Base-by-base conservation (phyloP, 30 jellyfish, hydroid and myxozoan species). In the Nemopilema nomurai region DNA sequence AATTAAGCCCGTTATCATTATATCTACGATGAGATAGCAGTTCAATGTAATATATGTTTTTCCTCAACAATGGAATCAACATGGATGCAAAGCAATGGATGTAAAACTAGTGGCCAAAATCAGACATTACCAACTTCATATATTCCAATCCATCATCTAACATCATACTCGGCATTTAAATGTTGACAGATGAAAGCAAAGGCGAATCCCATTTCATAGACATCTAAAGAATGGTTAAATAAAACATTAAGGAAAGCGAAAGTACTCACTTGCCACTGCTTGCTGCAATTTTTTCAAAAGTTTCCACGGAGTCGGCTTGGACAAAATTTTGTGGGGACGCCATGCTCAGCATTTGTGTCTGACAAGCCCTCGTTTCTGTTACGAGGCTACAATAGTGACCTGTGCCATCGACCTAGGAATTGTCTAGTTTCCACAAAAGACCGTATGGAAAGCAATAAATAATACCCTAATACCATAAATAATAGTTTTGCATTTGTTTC, bases 321-420 rank as follows among this genome's bases (percentile, higher is more conserved):
- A 62, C 30, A 29, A 79, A 79, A 19, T 63, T 51, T 57, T 53
- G 29, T 24, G 70, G 57, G 22, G 89, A 79, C 89, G 89, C 89
- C 89, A 79, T 79, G 81, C 57, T 41, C 57, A 41, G 57, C 6
- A 41, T 41, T 41, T 13, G 13, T 13, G 9, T 41, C 13, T 41
- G 57, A 13, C 57, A 41, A 3, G 13, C 6, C 57, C 57, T 41
- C 57, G 13, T 41, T 41, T 41, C 13, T 13, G 57, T 6, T 41
- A 41, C 13, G 57, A 41, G 57, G 57, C 57, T 41, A 13, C 9
- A 6, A 3, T 41, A 13, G 6, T 41, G 57, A 41, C 6, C 13
- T 41, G 6, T 41, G 57, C 9, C 13, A 3, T 6, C 6, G 13
- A 3, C 13, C 57, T 3, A 41, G 6, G 57, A 41, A n/a, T n/a